A percentile compares a stretch with the other conserved stretches of the same genome.
These are phyloP conservation scores for Cnemophilus loriae DNA, from an alignment of 2,113 vertebrate genomes.

Conservation along the genomic window DNA sequence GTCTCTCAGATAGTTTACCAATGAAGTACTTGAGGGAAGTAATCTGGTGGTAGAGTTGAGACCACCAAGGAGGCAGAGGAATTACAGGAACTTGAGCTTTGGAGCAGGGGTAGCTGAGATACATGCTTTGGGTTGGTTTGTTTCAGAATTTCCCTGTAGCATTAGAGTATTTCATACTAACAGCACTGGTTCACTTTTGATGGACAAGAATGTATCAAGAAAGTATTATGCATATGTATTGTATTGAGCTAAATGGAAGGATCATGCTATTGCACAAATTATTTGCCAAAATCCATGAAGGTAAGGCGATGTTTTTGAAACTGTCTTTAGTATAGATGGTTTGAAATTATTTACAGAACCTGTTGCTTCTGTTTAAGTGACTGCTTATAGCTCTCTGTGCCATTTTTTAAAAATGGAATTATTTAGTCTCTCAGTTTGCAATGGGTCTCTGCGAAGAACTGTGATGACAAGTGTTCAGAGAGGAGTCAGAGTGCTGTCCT, in stretches of 20 bases:
- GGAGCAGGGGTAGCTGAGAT: background rate
- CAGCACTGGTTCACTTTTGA: background rate
- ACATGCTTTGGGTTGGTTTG: background rate
- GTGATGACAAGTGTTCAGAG: background rate
- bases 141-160: background rate
- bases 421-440: background rate
- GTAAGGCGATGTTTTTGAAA: background rate
- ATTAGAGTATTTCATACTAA: background rate
- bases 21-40: background rate
- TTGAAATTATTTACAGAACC: background rate
- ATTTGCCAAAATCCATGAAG: background rate
- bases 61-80: background rate
- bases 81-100: background rate
- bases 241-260: background rate
- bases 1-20: background rate
- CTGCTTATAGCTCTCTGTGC: background rate
- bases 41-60: background rate
- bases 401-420: background rate
- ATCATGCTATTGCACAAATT: background rate
- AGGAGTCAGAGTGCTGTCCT: background rate
- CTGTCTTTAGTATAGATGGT: background rate
- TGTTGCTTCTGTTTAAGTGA: background rate
- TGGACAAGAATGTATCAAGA: background rate
- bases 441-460: background rate
- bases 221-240: fast-evolving